phyloP scores from a whole-genome alignment of 2,797 vertebrate species.

The Clarias laeviceps region DNA sequence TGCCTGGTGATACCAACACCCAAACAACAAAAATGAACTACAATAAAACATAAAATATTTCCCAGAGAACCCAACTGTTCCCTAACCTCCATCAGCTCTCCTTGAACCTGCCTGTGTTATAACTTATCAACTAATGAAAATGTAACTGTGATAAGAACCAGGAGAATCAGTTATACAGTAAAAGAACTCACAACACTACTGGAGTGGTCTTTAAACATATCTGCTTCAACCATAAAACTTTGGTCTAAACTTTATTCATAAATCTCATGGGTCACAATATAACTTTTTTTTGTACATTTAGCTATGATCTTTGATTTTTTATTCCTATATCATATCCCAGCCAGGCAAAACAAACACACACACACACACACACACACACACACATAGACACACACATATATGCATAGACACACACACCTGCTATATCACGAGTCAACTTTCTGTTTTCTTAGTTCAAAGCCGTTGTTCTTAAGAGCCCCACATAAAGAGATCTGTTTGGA shows the following conservation, averaged over 20 bases:
- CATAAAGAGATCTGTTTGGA: constrained; percentile 29
- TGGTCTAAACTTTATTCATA: neutral
- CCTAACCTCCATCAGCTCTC: neutral
- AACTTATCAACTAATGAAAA: neutral
- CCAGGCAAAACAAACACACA: neutral
- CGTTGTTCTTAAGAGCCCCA: neutral
- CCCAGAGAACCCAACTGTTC: neutral
- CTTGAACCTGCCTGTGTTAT: neutral
- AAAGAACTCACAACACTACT: neutral
- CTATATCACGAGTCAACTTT: constrained; percentile 14
- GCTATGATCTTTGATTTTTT: neutral
- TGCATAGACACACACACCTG: constrained; percentile 16
- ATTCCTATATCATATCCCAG: neutral
- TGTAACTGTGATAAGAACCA: neutral
- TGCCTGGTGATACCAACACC: neutral
- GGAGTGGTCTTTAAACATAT: neutral
- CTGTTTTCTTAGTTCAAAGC: neutral
- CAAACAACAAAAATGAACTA: neutral
- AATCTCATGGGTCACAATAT: neutral
- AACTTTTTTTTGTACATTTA: neutral
- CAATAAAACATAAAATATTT: neutral
- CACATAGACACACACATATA: neutral
- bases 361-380: neutral
- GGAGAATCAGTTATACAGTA: neutral
- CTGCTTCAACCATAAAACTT: neutral